Evolutionary conservation across 2,797 vertebrate genomes (phyloP).

Genomic region (Molothrus aeneus): DNA sequence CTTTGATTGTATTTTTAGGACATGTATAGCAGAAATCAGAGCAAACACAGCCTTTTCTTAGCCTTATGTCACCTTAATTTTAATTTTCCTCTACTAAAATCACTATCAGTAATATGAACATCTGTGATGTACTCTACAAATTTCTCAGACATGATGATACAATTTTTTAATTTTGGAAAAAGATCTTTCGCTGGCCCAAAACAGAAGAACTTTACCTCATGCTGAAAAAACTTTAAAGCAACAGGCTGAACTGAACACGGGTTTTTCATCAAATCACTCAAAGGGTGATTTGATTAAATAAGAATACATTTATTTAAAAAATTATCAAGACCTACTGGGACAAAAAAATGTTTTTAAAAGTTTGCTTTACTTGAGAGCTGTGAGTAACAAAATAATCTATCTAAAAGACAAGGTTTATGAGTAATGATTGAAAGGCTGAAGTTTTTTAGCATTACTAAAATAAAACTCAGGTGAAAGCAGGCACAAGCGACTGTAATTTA

Average conservation of each 20-base stretch:
- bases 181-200: background rate
- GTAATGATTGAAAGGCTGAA: background rate
- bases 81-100: background rate
- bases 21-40: background rate
- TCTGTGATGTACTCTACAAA: background rate
- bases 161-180: background rate
- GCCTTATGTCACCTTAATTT: background rate
- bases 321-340: no score
- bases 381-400: background rate
- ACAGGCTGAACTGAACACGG: background rate
- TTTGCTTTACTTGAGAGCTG: no score
- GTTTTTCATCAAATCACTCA: background rate
- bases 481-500: background rate
- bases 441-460: background rate
- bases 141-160: background rate
- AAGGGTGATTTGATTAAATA: background rate
- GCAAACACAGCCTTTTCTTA: background rate
- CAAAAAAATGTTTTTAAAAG: no score
- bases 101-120: background rate
- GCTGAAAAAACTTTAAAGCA: background rate
- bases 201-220: background rate
- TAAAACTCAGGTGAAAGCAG: background rate
- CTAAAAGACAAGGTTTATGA: background rate
- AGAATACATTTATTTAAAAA: no score
- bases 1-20: background rate